These are phyloP conservation scores for Anguilla obscura DNA, from an alignment of 2,797 vertebrate genomes.

Conservation along the genomic window DNA sequence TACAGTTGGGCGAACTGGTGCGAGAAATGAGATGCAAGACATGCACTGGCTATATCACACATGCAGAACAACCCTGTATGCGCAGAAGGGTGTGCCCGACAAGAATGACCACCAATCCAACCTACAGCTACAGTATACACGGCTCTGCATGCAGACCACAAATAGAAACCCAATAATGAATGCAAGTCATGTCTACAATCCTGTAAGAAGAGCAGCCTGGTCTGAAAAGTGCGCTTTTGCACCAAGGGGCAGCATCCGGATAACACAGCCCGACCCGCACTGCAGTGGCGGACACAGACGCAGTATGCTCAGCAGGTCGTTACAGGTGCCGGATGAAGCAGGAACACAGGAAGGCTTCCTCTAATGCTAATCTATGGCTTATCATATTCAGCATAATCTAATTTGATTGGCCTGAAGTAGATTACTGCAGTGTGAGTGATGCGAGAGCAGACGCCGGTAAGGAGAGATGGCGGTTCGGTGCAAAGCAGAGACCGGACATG, in stretches of 20 bases:
- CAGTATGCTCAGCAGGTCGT: not conserved
- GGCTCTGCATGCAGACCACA: not conserved
- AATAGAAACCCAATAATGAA: not conserved
- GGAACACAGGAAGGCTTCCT: constrained; percentile 3
- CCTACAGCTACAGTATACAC: not conserved
- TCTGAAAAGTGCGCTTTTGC: not conserved
- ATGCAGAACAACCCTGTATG: not conserved
- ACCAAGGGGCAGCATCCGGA: not conserved
- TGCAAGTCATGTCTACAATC: not conserved
- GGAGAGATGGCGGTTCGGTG: not conserved
- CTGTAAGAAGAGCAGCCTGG: not conserved
- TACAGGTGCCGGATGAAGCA: constrained; percentile 19
- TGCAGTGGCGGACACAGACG: not conserved
- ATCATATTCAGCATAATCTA: constrained; percentile 20
- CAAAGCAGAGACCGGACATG: not conserved
- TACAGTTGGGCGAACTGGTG: not conserved
- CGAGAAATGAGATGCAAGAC: not conserved
- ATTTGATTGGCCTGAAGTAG: not conserved
- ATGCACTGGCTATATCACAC: not conserved
- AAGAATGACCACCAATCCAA: not conserved
- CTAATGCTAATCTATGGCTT: constrained; percentile 19
- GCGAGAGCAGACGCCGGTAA: constrained; percentile 1
- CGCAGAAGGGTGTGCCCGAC: not conserved
- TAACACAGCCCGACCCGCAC: not conserved
- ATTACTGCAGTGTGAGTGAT: constrained; percentile 23